Evolutionary conservation across 2,797 vertebrate genomes (phyloP).

Genomic region (Onychomys torridus): DNA sequence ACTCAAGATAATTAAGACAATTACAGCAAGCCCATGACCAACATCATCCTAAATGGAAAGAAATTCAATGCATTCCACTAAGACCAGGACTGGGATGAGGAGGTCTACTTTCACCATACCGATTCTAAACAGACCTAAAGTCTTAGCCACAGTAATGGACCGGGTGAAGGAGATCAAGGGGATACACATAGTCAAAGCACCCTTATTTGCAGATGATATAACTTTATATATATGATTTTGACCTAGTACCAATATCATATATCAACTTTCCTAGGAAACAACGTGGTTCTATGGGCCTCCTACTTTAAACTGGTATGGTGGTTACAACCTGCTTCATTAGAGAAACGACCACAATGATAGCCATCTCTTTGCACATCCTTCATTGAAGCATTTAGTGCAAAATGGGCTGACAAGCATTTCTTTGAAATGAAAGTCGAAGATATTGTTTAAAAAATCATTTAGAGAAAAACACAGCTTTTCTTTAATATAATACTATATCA

Average conservation of each 20-base stretch:
- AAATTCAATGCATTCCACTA: background rate
- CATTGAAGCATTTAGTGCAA: background rate
- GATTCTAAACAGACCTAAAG: background rate
- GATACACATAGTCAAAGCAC: background rate
- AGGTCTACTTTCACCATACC: no score
- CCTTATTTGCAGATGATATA: background rate
- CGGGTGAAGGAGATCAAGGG: background rate
- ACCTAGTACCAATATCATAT: background rate
- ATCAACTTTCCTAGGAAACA: background rate
- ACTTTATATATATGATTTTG: background rate
- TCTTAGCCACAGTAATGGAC: background rate
- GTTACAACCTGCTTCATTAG: background rate
- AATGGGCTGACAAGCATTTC: constrained; percentile 32
- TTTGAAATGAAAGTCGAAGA: background rate
- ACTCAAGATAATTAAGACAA: background rate
- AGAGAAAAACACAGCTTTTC: background rate
- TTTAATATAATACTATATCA: background rate
- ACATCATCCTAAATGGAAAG: background rate
- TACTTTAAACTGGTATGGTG: background rate
- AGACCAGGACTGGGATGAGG: background rate
- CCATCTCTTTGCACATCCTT: background rate
- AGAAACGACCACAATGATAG: background rate
- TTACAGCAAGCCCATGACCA: background rate
- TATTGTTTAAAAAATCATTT: background rate
- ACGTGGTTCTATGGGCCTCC: background rate